Evolutionary conservation across 1,140 invertebrate genomes (phyloP), one percentile per base, ranked within the genome.

Genomic region (Gerris buenoi): DNA sequence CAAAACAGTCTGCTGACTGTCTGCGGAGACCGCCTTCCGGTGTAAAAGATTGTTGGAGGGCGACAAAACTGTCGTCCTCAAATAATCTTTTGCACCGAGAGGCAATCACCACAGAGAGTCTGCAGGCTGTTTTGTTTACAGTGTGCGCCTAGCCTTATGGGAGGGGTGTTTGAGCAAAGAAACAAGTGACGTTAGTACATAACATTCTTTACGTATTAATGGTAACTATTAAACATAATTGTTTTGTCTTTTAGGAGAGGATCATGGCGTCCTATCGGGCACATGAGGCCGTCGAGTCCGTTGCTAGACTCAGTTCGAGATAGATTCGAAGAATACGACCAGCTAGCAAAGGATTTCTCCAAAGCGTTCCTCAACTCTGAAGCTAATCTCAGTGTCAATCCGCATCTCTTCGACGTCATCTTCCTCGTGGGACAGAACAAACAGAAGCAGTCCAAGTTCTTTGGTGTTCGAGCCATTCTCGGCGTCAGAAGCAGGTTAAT

Each of bases 251-350:
- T 67, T 68, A 85, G 85, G 71, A 79, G 86, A 79, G 91, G 90
- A 67, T 95, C 92, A 1, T 96, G 93, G 93, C 83, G 93, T 72
- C 93, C 93, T 1, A 95, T 96, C 68, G 93, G 93, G 60, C 92
- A 95, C 77, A 93, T 95, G 91, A 79, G 93, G 74, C 92, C 93
- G 0, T 95, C 91, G 0, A 94, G 91, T 27, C 93, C 93, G 1
- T 80, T 96, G 26, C 80, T 95, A 68, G 93, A 96, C 76, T 93
- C 91, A 1, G 92, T 96, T 13, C 80, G 92, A 70, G 90, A 93
- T 78, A 86, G 91, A 73, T 95, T 95, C 75, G 93, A 95, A 80
- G 91, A 94, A 75, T 93, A 95, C 76, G 93, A 96, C 76, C 90
- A 93, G 76, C 78, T 95, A 63, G 91, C 92, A 0, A 94, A 93